phyloP scores from a whole-genome alignment of 2,797 vertebrate genomes.

The Salmo trutta region DNA sequence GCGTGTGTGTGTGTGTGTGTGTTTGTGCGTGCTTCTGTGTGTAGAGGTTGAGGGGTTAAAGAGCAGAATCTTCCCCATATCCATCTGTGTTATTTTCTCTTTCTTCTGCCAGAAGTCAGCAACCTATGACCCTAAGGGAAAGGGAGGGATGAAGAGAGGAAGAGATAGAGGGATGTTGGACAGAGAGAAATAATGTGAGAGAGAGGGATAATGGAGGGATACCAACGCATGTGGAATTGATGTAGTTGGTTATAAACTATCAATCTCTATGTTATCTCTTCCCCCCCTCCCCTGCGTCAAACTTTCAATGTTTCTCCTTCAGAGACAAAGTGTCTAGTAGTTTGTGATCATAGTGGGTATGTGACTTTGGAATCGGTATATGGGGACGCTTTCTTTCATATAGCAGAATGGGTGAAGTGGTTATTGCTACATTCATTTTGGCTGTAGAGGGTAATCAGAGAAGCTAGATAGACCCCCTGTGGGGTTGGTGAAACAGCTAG shows the following conservation, averaged over 20 bases:
- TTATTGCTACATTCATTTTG: conserved; percentile 52
- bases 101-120: conserved; percentile 32
- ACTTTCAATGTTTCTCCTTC: not conserved
- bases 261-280: not conserved
- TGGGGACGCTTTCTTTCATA: conserved; percentile 33
- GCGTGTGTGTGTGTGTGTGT: not conserved
- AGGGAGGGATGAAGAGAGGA: not conserved
- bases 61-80: conserved; percentile 28
- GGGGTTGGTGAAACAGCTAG: conserved; percentile 30
- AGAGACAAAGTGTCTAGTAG: not conserved
- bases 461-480: conserved; percentile 43
- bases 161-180: not conserved
- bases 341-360: conserved; percentile 24
- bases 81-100: conserved; percentile 42
- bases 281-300: not conserved
- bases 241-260: not conserved
- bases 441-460: conserved; percentile 52
- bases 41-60: conserved; percentile 13
- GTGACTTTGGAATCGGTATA: conserved; percentile 42
- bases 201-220: not conserved
- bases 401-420: conserved; percentile 48
- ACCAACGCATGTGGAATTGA: not conserved
- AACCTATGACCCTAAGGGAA: conserved; percentile 25
- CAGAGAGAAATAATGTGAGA: not conserved
- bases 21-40: conserved; percentile 10